Evolutionary conservation across 2,797 vertebrate genomes (phyloP).

Genomic region (Anguilla obscura): DNA sequence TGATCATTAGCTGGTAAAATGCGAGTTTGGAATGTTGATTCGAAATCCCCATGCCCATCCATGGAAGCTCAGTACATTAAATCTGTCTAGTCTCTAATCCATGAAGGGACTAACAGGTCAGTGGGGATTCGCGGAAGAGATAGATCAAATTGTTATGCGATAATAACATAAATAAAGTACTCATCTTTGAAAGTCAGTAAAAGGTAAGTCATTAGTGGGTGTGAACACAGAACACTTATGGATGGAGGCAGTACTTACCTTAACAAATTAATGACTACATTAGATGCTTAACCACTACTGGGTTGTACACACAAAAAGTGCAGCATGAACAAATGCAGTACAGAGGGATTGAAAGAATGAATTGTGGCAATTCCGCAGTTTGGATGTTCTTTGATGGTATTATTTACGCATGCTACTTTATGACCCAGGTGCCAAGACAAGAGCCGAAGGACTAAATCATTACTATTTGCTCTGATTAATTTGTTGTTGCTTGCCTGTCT

Average conservation of each 20-base stretch:
- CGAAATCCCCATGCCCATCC: conserved; percentile 15
- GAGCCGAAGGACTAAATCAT: conserved; percentile 47
- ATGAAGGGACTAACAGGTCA: conserved; percentile 25
- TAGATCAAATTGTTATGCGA: conserved; percentile 46
- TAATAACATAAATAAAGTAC: conserved; percentile 54
- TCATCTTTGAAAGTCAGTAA: conserved; percentile 57
- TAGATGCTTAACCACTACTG: too few relatives aligned
- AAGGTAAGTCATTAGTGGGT: conserved; percentile 56
- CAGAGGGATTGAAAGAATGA: conserved; percentile 40
- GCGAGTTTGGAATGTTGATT: conserved; percentile 16
- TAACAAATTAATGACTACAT: background rate
- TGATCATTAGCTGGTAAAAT: conserved; percentile 29
- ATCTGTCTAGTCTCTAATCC: conserved; percentile 23
- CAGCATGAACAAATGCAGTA: conserved; percentile 56
- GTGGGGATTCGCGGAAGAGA: conserved; percentile 40
- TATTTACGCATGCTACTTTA: conserved; percentile 61
- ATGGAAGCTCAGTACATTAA: conserved; percentile 1
- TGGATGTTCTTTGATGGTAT: conserved; percentile 59
- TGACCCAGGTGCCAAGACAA: conserved; percentile 57
- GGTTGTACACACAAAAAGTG: conserved; percentile 52
- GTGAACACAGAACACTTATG: conserved; percentile 58
- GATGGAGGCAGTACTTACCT: conserved; percentile 50
- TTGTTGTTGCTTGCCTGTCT: conserved; percentile 53
- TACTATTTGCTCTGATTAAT: conserved; percentile 59
- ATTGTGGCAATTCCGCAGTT: background rate